Percentiles rank a stretch among this genome's conserved stretches.
Conservation (phyloP, 2,113 vertebrate genomes). For the Haplochromis vanheusdeni region DNA sequence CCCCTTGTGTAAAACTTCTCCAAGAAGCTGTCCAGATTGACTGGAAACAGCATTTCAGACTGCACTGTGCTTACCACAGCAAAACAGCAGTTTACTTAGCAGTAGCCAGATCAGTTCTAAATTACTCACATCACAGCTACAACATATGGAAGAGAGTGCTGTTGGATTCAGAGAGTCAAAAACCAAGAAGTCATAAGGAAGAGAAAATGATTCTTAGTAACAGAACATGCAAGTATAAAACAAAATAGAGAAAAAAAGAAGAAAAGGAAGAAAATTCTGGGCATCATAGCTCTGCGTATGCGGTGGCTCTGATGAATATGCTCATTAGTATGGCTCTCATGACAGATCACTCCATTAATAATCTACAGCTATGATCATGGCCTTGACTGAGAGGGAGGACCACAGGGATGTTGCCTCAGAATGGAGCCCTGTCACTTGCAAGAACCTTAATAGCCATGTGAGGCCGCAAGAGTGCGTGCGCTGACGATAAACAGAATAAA, state of each 20-base stretch:
- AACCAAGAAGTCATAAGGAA: constrained; percentile 15
- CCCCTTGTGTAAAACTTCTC: neutral
- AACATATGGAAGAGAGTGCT: neutral
- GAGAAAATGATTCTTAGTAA: neutral
- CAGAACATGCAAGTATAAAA: neutral
- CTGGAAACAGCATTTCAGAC: neutral
- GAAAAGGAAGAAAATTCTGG: neutral
- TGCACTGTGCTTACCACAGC: neutral
- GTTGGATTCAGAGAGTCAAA: neutral
- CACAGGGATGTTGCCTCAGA: neutral
- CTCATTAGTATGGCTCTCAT: constrained; percentile 58
- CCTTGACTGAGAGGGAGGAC: constrained; percentile 23
- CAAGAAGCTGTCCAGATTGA: neutral
- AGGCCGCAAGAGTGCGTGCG: neutral
- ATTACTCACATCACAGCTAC: neutral
- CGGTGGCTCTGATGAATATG: constrained; percentile 51
- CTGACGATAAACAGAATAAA: neutral
- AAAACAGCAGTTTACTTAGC: neutral
- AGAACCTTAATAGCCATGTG: neutral
- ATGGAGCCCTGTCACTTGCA: constrained; percentile 1
- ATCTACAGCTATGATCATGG: constrained; percentile 35
- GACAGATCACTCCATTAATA: constrained; percentile 58
- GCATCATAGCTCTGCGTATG: neutral
- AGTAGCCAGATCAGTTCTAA: neutral
- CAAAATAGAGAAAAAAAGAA: neutral